Base-by-base conservation (phyloP, 1,140 invertebrate genomes). In the Planococcus citri region DNA sequence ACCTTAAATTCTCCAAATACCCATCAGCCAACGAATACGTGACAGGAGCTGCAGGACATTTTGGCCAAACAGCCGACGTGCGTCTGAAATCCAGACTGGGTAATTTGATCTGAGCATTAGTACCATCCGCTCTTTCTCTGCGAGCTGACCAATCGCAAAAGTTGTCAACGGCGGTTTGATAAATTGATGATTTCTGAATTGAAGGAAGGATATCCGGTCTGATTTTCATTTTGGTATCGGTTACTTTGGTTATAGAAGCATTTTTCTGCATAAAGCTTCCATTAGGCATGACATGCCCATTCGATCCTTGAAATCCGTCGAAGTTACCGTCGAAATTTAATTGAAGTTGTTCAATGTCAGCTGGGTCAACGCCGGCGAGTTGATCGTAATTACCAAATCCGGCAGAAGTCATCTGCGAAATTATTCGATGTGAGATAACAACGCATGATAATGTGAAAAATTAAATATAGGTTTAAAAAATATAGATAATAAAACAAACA, bases 271-370 rank as follows among this genome's bases (percentile, higher is more conserved):
- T 17, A 17, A 3, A 14, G 17, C n/a, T 51, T 51, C 41, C 41
- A 51, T 51, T 51, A 20, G 41, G 41, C 41, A 51, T 20, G 17
- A 25, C 10, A 17, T 64, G 60, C 9, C 60, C 60, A 17, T 24
- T 64, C 8, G 20, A 24, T 2, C 1, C 24, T 12, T 64, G 60
- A 25, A 64, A 27, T 25, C 60, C 60, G 20, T 64, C 60, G 22
- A 64, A 64, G 24, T 64, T 24, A 27, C 22, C 22, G 24, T 27
- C 60, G 22, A 64, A 64, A 64, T 20, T 64, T 25, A 64, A 64
- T 21, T 64, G 60, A 22, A 64, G 20, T 64, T 64, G 60, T 64
- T 64, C 60, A 4, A 64, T 64, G 17, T 64, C 60, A 20, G 25
- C 60, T 6, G 60, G 22, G 4, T 64, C 60, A 4, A 64, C 60